These are phyloP conservation scores for Drosophila virilis DNA, from an alignment of 1,140 invertebrate genomes.

Conservation along the genomic window DNA sequence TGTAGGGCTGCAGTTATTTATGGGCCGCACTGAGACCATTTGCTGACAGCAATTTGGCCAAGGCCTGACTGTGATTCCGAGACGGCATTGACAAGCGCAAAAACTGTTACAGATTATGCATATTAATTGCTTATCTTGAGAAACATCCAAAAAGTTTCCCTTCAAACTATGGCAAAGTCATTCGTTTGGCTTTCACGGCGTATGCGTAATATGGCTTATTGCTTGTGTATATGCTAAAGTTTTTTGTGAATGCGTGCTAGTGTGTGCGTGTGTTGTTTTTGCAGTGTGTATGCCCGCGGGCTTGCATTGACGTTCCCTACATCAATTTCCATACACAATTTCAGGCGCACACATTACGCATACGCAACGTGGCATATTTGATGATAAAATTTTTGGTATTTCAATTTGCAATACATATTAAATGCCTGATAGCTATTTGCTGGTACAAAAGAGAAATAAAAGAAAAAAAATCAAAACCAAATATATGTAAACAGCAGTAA, in stretches of 20 bases:
- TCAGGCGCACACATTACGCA: constrained; percentile 24
- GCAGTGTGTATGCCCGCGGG: constrained; percentile 18
- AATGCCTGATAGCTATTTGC: constrained; percentile 24
- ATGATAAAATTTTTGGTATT: constrained; percentile 48
- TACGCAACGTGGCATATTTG: constrained; percentile 23
- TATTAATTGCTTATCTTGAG: constrained; percentile 63
- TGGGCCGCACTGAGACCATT: constrained; percentile 52
- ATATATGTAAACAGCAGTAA: constrained; percentile 3
- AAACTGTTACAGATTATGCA: constrained; percentile 74
- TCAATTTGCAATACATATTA: constrained; percentile 21
- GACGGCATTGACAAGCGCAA: constrained; percentile 40
- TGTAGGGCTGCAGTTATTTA: constrained; percentile 68
- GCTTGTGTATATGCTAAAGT: constrained; percentile 10
- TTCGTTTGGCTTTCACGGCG: constrained; percentile 28
- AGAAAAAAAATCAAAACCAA: not conserved
- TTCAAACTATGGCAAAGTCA: constrained; percentile 34
- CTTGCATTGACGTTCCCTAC: constrained; percentile 14
- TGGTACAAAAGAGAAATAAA: not conserved
- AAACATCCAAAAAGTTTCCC: constrained; percentile 24
- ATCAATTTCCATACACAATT: constrained; percentile 33
- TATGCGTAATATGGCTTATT: constrained; percentile 57
- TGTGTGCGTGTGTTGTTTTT: not conserved
- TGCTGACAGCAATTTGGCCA: constrained; percentile 65
- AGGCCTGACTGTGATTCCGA: constrained; percentile 44
- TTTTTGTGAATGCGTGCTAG: constrained; percentile 7